Evolutionary conservation across 1,140 invertebrate genomes (phyloP).

Genomic region (Heliconius congener): DNA sequence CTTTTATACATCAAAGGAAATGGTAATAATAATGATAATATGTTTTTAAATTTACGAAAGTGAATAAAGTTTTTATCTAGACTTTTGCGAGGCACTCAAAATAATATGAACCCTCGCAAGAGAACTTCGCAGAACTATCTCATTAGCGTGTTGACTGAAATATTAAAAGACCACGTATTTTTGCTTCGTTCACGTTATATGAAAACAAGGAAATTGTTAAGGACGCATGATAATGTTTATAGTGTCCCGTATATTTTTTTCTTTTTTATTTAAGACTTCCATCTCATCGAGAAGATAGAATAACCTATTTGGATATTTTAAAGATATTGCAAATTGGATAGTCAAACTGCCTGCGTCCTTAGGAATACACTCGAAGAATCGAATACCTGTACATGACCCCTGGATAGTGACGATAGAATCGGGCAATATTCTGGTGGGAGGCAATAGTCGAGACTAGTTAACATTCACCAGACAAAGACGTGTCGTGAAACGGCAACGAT

Average conservation of each 20-base stretch:
- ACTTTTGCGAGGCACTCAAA: neutral
- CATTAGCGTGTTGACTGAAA: conserved; percentile 12
- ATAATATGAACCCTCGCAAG: conserved; percentile 8
- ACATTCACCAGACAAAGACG: too few relatives aligned
- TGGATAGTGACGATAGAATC: too few relatives aligned
- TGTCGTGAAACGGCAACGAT: too few relatives aligned
- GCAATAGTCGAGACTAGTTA: too few relatives aligned
- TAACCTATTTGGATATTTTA: too few relatives aligned
- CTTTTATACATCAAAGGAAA: neutral
- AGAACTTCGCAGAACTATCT: neutral
- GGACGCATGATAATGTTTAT: neutral
- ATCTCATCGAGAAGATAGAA: too few relatives aligned
- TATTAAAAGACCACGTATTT: conserved; percentile 13
- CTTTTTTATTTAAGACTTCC: too few relatives aligned
- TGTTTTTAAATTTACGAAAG: conserved; percentile 5
- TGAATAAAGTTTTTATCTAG: conserved; percentile 7
- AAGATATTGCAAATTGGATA: too few relatives aligned
- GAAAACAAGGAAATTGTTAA: neutral
- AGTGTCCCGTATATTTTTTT: neutral
- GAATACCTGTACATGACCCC: too few relatives aligned
- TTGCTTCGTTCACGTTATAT: conserved; percentile 5
- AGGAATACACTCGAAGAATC: too few relatives aligned
- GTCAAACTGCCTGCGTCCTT: too few relatives aligned
- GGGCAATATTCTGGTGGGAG: too few relatives aligned
- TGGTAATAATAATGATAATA: neutral